A percentile compares a stretch with the other conserved stretches of the same genome.
Evolutionary conservation across 1,140 invertebrate species (phyloP).

Genomic region (Meteorus sp.): DNA sequence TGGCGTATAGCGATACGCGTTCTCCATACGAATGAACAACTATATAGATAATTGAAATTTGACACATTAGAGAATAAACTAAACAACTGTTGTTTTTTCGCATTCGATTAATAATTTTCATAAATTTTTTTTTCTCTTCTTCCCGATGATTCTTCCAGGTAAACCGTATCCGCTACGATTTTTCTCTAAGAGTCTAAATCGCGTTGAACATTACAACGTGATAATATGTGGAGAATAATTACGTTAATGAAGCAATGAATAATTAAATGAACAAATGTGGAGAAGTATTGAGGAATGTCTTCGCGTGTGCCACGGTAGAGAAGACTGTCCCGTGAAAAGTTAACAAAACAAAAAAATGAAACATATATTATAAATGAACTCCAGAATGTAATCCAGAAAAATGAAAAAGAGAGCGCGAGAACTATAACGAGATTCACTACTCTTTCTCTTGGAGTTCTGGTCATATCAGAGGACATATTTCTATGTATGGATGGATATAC

Average conservation of each 20-base stretch:
- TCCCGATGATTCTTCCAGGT: slow-evolving; percentile 51
- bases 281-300: too few species aligned
- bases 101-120: background rate
- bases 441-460: slow-evolving; percentile 20
- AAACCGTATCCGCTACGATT: slow-evolving; percentile 38
- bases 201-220: background rate
- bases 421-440: slow-evolving; percentile 13
- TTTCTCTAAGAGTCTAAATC: background rate
- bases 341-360: background rate
- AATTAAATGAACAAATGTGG: too few species aligned
- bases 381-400: slow-evolving; percentile 28
- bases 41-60: background rate
- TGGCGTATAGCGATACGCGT: too few species aligned
- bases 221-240: too few species aligned
- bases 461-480: slow-evolving; percentile 1
- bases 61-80: background rate
- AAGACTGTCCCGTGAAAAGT: slow-evolving; percentile 39
- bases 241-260: slow-evolving; percentile 35
- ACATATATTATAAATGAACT: too few species aligned
- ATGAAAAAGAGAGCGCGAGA: slow-evolving; percentile 16
- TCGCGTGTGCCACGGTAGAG: slow-evolving; percentile 49
- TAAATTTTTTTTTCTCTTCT: slow-evolving; percentile 39
- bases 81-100: background rate
- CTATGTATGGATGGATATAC: background rate
- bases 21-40: background rate